phyloP scores from a whole-genome alignment of 37 sponge, comb jelly and placozoan genomes.

The Hormiphora californensis region DNA sequence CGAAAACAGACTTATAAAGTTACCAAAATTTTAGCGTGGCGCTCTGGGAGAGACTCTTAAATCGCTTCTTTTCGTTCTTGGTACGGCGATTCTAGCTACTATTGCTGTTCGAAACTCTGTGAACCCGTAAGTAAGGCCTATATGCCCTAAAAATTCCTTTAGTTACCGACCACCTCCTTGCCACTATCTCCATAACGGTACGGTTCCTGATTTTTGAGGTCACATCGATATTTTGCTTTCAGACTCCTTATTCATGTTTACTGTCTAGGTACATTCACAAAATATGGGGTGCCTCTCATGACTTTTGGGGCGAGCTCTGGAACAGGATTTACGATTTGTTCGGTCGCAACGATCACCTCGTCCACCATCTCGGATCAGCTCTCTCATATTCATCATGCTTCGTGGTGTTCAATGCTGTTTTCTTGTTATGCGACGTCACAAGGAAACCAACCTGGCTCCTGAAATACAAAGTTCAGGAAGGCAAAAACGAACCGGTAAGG shows the following conservation, averaged over 20 bases:
- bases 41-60: constrained; percentile 3
- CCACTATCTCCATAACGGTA: too few relatives aligned
- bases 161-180: too few relatives aligned
- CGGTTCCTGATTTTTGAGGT: too few relatives aligned
- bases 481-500: constrained; percentile 32
- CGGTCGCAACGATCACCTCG: constrained; percentile 7
- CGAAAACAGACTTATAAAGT: too few relatives aligned
- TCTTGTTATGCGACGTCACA: constrained; percentile 11
- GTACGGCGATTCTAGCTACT: constrained; percentile 8
- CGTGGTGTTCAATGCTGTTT: constrained; percentile 26
- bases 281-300: constrained; percentile 49
- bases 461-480: constrained; percentile 52
- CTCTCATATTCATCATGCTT: background rate
- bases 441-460: constrained; percentile 4
- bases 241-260: too few relatives aligned
- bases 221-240: too few relatives aligned
- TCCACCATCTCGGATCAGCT: constrained; percentile 10
- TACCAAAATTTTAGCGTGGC: constrained; percentile 17
- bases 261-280: too few relatives aligned
- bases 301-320: constrained; percentile 53
- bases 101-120: constrained; percentile 53
- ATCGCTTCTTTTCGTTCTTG: background rate
- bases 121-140: too few relatives aligned
- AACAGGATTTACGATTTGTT: background rate
- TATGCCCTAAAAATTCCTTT: too few relatives aligned